These are phyloP conservation scores for Leptopilina syphax DNA, from an alignment of 2,888 invertebrate genomes.

Conservation along the genomic window DNA sequence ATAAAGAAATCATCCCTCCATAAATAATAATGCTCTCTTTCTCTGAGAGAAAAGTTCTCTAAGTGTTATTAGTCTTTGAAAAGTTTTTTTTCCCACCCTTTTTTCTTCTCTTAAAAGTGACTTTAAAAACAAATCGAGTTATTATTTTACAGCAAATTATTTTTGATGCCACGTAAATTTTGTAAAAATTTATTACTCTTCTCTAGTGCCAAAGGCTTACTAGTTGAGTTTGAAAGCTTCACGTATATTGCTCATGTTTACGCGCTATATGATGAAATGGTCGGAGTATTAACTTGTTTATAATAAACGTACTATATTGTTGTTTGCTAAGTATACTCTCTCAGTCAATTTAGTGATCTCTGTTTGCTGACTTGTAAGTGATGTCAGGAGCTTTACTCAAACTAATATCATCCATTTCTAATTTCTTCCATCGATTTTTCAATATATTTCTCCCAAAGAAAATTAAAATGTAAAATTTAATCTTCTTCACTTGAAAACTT, in stretches of 20 bases:
- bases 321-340: conserved; percentile 26
- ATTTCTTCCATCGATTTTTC: neutral
- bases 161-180: conserved; percentile 19
- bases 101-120: neutral
- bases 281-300: conserved; percentile 38
- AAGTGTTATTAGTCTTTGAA: conserved; percentile 23
- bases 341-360: conserved; percentile 23
- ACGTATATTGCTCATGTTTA: conserved; percentile 16
- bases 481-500: too few species aligned
- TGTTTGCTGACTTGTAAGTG: conserved; percentile 1
- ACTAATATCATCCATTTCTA: conserved; percentile 6
- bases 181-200: conserved; percentile 28
- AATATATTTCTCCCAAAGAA: neutral
- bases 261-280: conserved; percentile 33
- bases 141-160: conserved; percentile 37
- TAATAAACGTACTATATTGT: conserved; percentile 24
- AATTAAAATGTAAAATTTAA: too few species aligned
- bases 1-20: conserved; percentile 6
- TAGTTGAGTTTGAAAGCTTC: conserved; percentile 11
- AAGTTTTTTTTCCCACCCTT: neutral
- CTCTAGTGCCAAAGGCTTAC: conserved; percentile 22
- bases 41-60: neutral
- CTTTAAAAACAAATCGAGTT: conserved; percentile 21
- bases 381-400: conserved; percentile 18
- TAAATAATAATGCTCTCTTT: conserved; percentile 12